These are phyloP conservation scores for Apamea crenata DNA, from an alignment of 2,888 invertebrate genomes.

Conservation along the genomic window DNA sequence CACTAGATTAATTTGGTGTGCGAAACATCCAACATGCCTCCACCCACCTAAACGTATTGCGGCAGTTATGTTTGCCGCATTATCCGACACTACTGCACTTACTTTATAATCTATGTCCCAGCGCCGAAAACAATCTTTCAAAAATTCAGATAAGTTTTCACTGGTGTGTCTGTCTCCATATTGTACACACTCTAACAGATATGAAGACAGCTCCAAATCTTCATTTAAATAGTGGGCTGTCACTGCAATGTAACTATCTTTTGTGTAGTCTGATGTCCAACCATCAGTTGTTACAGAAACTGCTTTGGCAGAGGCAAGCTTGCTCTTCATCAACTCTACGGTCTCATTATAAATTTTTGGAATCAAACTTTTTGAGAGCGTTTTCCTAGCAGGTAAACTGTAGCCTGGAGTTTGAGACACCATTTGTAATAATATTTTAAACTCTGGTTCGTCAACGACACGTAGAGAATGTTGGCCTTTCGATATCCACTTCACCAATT, in stretches of 20 bases:
- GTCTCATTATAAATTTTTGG: constrained; percentile 60
- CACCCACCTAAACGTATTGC: constrained; percentile 56
- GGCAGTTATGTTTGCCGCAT: constrained; percentile 66
- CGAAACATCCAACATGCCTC: constrained; percentile 65
- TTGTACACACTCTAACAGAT: constrained; percentile 19
- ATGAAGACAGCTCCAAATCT: constrained; percentile 33
- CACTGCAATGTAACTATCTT: constrained; percentile 69
- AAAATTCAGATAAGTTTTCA: constrained; percentile 39
- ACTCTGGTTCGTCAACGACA: constrained; percentile 67
- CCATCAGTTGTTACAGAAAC: constrained; percentile 69
- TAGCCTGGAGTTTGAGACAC: constrained; percentile 61
- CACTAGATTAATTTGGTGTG: constrained; percentile 69
- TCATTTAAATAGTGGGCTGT: constrained; percentile 68
- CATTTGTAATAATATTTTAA: constrained; percentile 61
- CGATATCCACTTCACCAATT: constrained; percentile 36
- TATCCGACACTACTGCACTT: constrained; percentile 56
- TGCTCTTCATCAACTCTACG: constrained; percentile 44
- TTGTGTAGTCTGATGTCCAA: constrained; percentile 69
- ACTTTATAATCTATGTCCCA: constrained; percentile 61
- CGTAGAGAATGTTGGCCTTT: constrained; percentile 54
- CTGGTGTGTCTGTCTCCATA: constrained; percentile 34
- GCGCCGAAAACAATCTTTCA: constrained; percentile 36
- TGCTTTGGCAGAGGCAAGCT: constrained; percentile 49
- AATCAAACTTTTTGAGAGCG: constrained; percentile 62
- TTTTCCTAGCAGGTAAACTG: constrained; percentile 65